phyloP scores from a whole-genome alignment of 1,140 invertebrate genomes.

The Drosophila athabasca region DNA sequence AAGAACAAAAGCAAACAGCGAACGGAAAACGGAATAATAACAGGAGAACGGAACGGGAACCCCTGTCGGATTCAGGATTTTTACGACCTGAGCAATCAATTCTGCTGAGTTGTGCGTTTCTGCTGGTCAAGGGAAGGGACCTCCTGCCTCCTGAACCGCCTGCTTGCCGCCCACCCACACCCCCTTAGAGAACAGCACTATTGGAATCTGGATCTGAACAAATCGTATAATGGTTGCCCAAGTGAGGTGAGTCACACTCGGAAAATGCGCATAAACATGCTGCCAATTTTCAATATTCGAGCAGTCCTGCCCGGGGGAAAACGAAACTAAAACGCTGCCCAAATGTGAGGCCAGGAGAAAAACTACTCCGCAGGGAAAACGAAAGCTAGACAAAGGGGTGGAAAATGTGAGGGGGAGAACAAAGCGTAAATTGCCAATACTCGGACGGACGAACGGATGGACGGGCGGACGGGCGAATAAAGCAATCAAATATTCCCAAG shows the following conservation, averaged over 20 bases:
- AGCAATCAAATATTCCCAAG: conserved; percentile 34
- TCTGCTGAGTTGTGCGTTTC: conserved; percentile 49
- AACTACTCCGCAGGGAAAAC: conserved; percentile 20
- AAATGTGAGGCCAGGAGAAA: background rate
- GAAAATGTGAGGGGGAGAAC: conserved; percentile 1
- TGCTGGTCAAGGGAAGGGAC: conserved; percentile 8
- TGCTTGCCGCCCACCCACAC: background rate
- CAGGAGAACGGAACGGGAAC: conserved; percentile 10
- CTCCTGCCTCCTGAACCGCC: background rate
- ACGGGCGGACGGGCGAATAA: background rate
- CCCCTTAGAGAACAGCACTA: conserved; percentile 12
- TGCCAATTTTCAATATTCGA: conserved; percentile 1
- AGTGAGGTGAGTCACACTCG: conserved; percentile 64
- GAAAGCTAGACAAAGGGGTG: conserved; percentile 17
- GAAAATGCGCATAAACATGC: background rate
- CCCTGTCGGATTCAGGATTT: conserved; percentile 31
- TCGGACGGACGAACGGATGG: too few species aligned
- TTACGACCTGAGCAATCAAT: conserved; percentile 70
- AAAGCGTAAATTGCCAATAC: conserved; percentile 16
- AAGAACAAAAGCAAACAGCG: conserved; percentile 15
- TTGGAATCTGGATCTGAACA: conserved; percentile 57
- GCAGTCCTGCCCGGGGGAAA: background rate
- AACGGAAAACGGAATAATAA: too few species aligned
- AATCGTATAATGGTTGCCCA: conserved; percentile 65
- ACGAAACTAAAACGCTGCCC: background rate